These are phyloP conservation scores for Crossaster papposus DNA, from an alignment of 53 echinoderm and acorn worm species.

Conservation along the genomic window DNA sequence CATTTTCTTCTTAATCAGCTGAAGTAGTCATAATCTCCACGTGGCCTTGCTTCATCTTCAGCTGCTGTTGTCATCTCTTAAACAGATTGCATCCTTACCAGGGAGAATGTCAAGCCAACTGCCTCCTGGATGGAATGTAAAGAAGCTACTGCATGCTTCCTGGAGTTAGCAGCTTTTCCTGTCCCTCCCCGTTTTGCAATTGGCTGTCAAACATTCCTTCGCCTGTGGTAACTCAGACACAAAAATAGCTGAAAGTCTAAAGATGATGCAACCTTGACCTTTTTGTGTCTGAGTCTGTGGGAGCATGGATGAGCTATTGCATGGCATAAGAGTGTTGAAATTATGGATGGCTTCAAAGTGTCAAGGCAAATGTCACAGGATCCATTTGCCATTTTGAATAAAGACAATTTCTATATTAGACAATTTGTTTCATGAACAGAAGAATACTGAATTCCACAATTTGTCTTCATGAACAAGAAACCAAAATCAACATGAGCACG, in stretches of 20 bases:
- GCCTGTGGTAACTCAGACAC: background rate
- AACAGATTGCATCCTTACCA: slow-evolving; percentile 53
- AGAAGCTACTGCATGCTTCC: background rate
- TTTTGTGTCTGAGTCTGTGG: background rate
- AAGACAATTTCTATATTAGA: no score
- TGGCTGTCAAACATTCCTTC: slow-evolving; percentile 2
- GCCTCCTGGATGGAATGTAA: background rate
- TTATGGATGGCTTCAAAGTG: no score
- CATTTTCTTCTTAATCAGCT: slow-evolving; percentile 2
- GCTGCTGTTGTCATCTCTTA: slow-evolving; percentile 25
- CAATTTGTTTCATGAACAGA: no score
- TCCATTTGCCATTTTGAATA: no score
- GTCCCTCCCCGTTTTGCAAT: background rate
- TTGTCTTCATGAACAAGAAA: no score
- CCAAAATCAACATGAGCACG: no score
- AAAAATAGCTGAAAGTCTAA: slow-evolving; percentile 5
- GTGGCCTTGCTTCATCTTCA: slow-evolving; percentile 42
- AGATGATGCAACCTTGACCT: slow-evolving; percentile 18
- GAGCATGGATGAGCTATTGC: background rate
- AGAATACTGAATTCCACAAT: no score
- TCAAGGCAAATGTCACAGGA: no score
- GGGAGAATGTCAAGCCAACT: slow-evolving; percentile 18
- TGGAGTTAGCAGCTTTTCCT: background rate
- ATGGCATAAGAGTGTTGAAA: background rate
- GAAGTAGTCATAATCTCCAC: background rate